Evolutionary conservation across 1,140 invertebrate species (phyloP), one percentile per base, ranked within the genome.

Genomic region (Eciton burchellii): DNA sequence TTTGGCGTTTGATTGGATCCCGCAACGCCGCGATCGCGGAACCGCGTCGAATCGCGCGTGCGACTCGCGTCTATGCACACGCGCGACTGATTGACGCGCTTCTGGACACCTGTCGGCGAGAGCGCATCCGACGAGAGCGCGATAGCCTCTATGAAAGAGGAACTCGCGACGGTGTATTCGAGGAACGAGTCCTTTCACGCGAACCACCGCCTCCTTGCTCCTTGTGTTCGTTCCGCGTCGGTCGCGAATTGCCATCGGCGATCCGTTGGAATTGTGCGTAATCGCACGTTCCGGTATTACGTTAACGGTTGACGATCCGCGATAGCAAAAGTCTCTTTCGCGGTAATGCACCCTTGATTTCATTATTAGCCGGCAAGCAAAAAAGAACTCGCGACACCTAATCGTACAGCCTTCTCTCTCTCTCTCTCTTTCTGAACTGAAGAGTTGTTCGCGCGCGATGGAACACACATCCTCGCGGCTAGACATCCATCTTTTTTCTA

Each of bases 1-100:
- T 92, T 92, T 89, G 89, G 90, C 88, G 88, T 91, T 92, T 92
- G 91, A 92, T 92, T 91, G 90, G 90, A 92, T 92, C 92, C 89
- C 86, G 85, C 84, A 87, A 85, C 76, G 72, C 56, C 19, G 73
- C 49, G 35, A 59, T 45, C 45, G 8, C 41, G 24, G 29, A 57
- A 6, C 6, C 35, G 6, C 6, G 6, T 35, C 35, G 35, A 70
- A 21, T 72, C 35, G 12, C 19, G 14, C 12, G n/a, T n/a, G 63
- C 56, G 52, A 12, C 5, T 62, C 76, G 59, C 56, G 73, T 43
- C 6, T 59, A 59, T 43, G 68, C 59, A 52, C 52, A 65, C 49
- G 70, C 59, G 57, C 52, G 54, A 43, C 63, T 45, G 66, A 86
- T 71, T 66, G 56, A 35, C 6, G 6, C 35, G 65, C 49, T 41